Conservation (phyloP, 2,888 invertebrate species). For the Boloria euphrosyne region DNA sequence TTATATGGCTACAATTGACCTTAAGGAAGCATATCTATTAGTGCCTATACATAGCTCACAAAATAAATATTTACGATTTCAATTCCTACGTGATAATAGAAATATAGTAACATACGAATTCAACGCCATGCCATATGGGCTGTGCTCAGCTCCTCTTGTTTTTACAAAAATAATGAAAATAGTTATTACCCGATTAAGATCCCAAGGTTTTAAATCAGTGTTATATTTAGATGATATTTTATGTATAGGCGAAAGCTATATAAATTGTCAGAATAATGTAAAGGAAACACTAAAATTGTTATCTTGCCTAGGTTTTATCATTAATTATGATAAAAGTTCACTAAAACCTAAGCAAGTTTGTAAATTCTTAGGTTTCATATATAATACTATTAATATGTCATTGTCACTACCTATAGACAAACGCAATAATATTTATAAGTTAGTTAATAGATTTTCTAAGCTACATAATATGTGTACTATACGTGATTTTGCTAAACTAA, state of each 20-base stretch:
- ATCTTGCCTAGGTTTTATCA: slow-evolving; percentile 33
- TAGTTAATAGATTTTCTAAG: slow-evolving; percentile 19
- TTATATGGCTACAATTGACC: too few species aligned
- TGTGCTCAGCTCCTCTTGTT: slow-evolving; percentile 15
- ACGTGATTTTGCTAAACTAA: slow-evolving; percentile 26
- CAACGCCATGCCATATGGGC: slow-evolving; percentile 30
- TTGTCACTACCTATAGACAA: slow-evolving; percentile 29
- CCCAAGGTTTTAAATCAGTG: slow-evolving; percentile 20
- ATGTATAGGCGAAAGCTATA: slow-evolving; percentile 29
- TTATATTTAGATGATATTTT: slow-evolving; percentile 32
- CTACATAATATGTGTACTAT: slow-evolving; percentile 24
- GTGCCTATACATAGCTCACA: too few species aligned
- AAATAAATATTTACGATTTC: too few species aligned
- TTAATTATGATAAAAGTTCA: slow-evolving; percentile 30
- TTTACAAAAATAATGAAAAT: slow-evolving; percentile 28
- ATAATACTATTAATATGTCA: slow-evolving; percentile 14
- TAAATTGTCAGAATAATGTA: slow-evolving; percentile 21
- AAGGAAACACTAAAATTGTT: slow-evolving; percentile 26
- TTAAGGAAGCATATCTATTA: too few species aligned
- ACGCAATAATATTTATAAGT: slow-evolving; percentile 18
- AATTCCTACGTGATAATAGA: slow-evolving; percentile 17
- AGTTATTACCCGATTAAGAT: slow-evolving; percentile 11
- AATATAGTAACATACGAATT: slow-evolving; percentile 24
- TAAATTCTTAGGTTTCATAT: slow-evolving; percentile 32
- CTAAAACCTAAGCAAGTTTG: slow-evolving; percentile 24